Evolutionary conservation across 2,113 vertebrate genomes (phyloP), one percentile per base, ranked within the genome.

Genomic region (Rhinichthys klamathensis): DNA sequence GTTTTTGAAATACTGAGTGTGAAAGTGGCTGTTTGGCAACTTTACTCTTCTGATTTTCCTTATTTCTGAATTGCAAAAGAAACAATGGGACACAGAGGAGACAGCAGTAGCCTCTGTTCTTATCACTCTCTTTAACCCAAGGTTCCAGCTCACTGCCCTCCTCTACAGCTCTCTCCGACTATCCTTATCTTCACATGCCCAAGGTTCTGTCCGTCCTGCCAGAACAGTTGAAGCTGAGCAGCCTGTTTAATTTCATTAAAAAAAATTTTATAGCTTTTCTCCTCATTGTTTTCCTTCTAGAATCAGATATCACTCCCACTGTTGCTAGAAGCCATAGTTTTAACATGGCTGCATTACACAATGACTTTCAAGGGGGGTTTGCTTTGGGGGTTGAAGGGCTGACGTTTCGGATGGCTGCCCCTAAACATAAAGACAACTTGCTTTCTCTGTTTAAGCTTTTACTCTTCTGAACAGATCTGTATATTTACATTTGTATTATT

Each of bases 101-200:
- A 13, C 27, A 77, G 25, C 77, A 80, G 44, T 32, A 69, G 61
- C 61, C n/a, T 69, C 61, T 69, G 61, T 54, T 73, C 54, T 73
- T 84, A 79, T 86, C 78, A 16, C 54, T 80, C 58, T 35, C 3
- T 81, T 51, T 84, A 49, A 67, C 81, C 23, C 58, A 70, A 86
- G 46, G 69, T 77, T 86, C 41, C 85, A 76, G 60, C 38, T 81
- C 60, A 11, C 25, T 60, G 25, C 46, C 25, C 83, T 74, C 41
- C 63, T 11, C 83, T 41, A 27, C 8, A 13, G 15, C 63, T 82
- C 38, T 65, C 32, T 65, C 35, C 2, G 38, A 0, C 60, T 41
- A 35, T 60, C 25, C 2, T 61, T 85, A 82, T 86, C 83, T 54
- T 21, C 82, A 74, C 78, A 44, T 27, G 77, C 78, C 61, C 78